Evolutionary conservation across 2,113 vertebrate species (phyloP), one percentile per base, ranked within the genome.

Genomic region (Phainopepla nitens): DNA sequence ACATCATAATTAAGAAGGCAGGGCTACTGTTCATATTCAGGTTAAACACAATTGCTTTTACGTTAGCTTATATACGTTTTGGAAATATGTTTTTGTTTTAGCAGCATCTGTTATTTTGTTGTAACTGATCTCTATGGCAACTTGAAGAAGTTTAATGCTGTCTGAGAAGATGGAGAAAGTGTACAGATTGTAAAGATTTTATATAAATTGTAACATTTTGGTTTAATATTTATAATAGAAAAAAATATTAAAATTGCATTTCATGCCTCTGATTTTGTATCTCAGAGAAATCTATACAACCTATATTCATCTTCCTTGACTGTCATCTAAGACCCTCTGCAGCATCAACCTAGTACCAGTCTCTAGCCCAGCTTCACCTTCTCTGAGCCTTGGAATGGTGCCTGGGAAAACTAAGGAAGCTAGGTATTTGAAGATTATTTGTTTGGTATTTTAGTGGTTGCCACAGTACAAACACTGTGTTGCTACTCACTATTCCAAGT

Each of bases 151-250:
- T 82, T 83, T 93, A 75, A 96, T 90, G 54, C 61, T 97, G 42
- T 94, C 84, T 73, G 71, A 93, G 76, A 95, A 95, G 73, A 83
- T 16, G 89, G 72, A 72, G 90, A 69, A 97, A 77, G 45, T 98
- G 97, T 98, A 98, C 72, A 98, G 70, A 97, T 18, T 98, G 96
- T 98, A 98, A 98, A 97, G 76, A 88, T 97, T 97, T 97, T 85
- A 95, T 97, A 97, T 72, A 58, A 84, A 91, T 71, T 96, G 77
- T 97, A 97, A 95, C 91, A 96, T 96, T 97, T 94, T 60, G 13
- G 75, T 95, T 96, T 95, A 94, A 78, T 98, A 98, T 98, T 98
- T 98, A 97, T 97, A 98, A 96, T 73, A 97, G 96, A 97, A 98
- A 97, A 97, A 92, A 93, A 21, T 18, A 90, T 89, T 96, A 91